Percentiles rank a stretch among this genome's conserved stretches.
These are phyloP conservation scores for Gobio occitaniae DNA, from an alignment of 2,797 vertebrate species.

Conservation along the genomic window DNA sequence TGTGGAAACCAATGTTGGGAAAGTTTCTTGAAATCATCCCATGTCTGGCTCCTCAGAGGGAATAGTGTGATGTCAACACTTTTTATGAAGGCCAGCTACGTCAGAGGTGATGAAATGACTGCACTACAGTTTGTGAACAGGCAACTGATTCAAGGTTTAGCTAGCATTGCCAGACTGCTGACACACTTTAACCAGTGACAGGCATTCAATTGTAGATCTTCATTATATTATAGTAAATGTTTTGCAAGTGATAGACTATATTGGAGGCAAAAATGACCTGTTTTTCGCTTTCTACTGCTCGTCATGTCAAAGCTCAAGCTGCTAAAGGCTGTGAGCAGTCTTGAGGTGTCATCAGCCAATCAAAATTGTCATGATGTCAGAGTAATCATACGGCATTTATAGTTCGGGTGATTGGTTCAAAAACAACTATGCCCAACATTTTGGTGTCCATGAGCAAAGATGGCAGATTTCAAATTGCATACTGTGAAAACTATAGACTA, in stretches of 20 bases:
- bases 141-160: neutral
- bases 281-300: neutral
- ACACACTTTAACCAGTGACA: neutral
- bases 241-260: neutral
- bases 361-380: neutral
- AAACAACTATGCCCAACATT: neutral
- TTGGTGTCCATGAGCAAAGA: neutral
- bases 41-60: slow-evolving; percentile 3
- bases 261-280: neutral
- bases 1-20: neutral
- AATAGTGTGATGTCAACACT: slow-evolving; percentile 14
- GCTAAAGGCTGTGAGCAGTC: neutral
- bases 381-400: neutral
- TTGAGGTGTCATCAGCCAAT: neutral
- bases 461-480: neutral
- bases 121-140: slow-evolving; percentile 1
- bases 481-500: neutral
- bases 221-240: neutral
- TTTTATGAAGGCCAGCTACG: neutral
- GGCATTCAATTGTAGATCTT: neutral
- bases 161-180: neutral
- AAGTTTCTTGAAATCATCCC: slow-evolving; percentile 8
- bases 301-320: neutral
- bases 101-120: neutral
- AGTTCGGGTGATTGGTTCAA: neutral